Conservation (phyloP, 2,113 vertebrate species). For the Paradisaea rubra region DNA sequence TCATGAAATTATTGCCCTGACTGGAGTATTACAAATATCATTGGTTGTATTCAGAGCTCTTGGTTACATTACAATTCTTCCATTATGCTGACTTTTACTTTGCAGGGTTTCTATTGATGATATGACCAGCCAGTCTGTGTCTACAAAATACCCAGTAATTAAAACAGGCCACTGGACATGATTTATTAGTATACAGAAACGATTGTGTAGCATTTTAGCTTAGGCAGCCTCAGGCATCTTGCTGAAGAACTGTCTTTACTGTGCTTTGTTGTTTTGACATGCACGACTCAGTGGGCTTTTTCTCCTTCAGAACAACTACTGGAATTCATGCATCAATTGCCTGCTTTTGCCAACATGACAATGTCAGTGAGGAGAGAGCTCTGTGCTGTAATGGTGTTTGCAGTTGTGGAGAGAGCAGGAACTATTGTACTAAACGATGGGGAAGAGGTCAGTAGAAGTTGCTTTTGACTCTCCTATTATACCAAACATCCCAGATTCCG, state of each 20-base stretch:
- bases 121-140: not conserved
- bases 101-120: not conserved
- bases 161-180: constrained; percentile 24
- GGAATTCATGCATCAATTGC: constrained; percentile 99
- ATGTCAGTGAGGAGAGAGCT: constrained; percentile 97
- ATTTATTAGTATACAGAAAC: constrained; percentile 33
- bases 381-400: constrained; percentile 98
- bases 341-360: constrained; percentile 97
- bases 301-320: constrained; percentile 90
- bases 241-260: constrained; percentile 23
- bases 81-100: constrained; percentile 33
- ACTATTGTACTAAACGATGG: constrained; percentile 95
- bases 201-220: constrained; percentile 41
- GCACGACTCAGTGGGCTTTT: constrained; percentile 26
- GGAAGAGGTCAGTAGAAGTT: constrained; percentile 87
- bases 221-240: constrained; percentile 6
- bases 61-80: not conserved
- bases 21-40: not conserved
- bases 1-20: not conserved
- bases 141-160: constrained; percentile 32
- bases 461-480: not conserved
- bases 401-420: constrained; percentile 94
- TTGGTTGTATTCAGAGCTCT: not conserved
- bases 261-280: constrained; percentile 39
- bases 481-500: not conserved